Base-by-base conservation (phyloP, 2,888 invertebrate species). In the Parnassius mnemosyne region DNA sequence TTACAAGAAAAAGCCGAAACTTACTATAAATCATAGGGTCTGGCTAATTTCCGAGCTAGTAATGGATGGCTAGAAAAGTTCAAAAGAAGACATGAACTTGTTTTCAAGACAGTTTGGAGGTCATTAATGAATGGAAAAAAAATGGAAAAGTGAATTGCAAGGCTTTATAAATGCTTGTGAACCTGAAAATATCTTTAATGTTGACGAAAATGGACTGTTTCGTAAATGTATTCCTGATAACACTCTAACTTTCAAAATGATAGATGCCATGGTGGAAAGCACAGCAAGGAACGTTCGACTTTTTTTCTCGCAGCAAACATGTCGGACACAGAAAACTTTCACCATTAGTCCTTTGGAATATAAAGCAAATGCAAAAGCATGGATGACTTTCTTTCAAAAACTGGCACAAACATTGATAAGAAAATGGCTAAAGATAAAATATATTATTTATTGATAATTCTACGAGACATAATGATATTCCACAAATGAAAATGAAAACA, bases 391-490 rank as follows among this genome's bases (percentile, higher is more conserved):
- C 64, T 65, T 70, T 67, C 64, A 56, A 61, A 62, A 65, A 70
- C 67, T 70, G 67, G 67, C 61, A 63, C 66, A 69, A 71, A 61
- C 60, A 65, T 68, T 54, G 65, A 68, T 66, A 65, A 69, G 66
- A 65, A 68, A 47, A 67, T 67, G 66, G 63, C 69, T 58, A 57
- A 65, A 61, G 63, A 65, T 66, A 65, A 68, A 71, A 65, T 69
- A 61, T 67, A 46, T 65, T 66, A 62, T 68, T 71, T 65, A 62
- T 71, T 56, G 68, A 69, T 66, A 69, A 69, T 67, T 66, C 66
- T 65, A 67, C 65, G 60, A 62, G 57, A 47, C 69, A 66, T 50
- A 60, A 61, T 62, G 67, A 69, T 53, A 68, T 68, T 61, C 67
- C 67, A 61, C 64, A 63, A 50, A 60, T 69, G 62, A 65, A 60